Conservation (phyloP, 2,113 vertebrate genomes). For the Jaculus jaculus region DNA sequence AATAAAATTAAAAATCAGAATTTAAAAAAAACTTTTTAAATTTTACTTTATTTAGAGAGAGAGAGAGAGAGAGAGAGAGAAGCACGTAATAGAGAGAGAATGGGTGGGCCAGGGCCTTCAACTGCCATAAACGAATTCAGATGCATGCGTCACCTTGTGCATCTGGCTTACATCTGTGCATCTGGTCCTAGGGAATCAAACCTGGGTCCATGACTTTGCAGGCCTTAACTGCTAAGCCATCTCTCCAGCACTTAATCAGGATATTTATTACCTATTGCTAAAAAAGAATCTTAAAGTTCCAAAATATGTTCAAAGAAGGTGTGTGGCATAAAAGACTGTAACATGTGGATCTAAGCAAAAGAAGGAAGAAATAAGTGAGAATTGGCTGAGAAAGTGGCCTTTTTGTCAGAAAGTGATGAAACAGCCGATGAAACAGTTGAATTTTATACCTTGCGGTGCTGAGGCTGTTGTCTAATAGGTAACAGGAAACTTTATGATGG, state of each 20-base stretch:
- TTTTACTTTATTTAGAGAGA: no score
- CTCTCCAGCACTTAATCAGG: neutral
- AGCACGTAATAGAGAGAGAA: no score
- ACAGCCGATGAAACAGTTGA: conserved; percentile 26
- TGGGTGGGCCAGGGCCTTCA: no score
- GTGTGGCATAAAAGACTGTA: neutral
- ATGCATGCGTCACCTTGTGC: no score
- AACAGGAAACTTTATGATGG: neutral
- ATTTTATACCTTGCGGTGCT: neutral
- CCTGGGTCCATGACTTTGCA: no score
- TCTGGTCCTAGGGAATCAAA: no score
- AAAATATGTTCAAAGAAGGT: neutral
- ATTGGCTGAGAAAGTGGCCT: neutral
- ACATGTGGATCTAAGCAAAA: neutral
- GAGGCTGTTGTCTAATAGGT: neutral
- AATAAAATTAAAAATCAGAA: no score
- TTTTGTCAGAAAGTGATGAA: conserved; percentile 1
- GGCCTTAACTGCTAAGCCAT: no score
- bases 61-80: no score
- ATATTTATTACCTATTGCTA: neutral
- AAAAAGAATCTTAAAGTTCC: neutral
- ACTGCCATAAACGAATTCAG: no score
- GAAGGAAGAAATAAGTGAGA: conserved; percentile 39
- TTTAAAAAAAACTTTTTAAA: no score
- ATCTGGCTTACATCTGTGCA: no score